These are phyloP conservation scores for Pampus argenteus DNA, from an alignment of 2,797 vertebrate species.

Conservation along the genomic window DNA sequence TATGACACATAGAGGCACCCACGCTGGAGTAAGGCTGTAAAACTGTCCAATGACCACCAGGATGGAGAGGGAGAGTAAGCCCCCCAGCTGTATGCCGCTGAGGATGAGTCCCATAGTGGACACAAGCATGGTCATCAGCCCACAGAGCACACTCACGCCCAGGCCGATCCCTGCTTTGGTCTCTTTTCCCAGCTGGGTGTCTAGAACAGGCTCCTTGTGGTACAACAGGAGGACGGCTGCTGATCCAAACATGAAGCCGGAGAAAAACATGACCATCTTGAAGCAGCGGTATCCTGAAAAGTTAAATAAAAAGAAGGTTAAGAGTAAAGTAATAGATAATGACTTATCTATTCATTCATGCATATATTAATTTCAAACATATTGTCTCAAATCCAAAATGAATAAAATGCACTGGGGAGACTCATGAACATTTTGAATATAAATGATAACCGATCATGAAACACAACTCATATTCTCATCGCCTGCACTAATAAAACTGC, in stretches of 20 bases:
- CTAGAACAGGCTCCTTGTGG: slow-evolving; percentile 85
- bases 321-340: too few relatives aligned
- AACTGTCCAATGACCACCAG: slow-evolving; percentile 85
- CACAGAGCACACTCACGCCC: slow-evolving; percentile 89
- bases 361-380: neutral
- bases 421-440: slow-evolving; percentile 1
- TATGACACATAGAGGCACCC: slow-evolving; percentile 83
- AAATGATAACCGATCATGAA: neutral
- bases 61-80: slow-evolving; percentile 81
- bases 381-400: neutral
- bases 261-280: slow-evolving; percentile 92
- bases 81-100: slow-evolving; percentile 89
- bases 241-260: slow-evolving; percentile 88
- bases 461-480: neutral
- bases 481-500: neutral
- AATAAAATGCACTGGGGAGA: neutral
- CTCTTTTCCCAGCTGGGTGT: slow-evolving; percentile 83
- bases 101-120: slow-evolving; percentile 88
- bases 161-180: slow-evolving; percentile 88
- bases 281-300: slow-evolving; percentile 90
- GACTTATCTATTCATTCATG: neutral
- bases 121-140: slow-evolving; percentile 88
- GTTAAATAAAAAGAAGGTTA: neutral
- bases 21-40: slow-evolving; percentile 82
- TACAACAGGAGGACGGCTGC: slow-evolving; percentile 86